Evolutionary conservation across 2,797 vertebrate genomes (phyloP).

Genomic region (Arrhamphus sclerolepis): DNA sequence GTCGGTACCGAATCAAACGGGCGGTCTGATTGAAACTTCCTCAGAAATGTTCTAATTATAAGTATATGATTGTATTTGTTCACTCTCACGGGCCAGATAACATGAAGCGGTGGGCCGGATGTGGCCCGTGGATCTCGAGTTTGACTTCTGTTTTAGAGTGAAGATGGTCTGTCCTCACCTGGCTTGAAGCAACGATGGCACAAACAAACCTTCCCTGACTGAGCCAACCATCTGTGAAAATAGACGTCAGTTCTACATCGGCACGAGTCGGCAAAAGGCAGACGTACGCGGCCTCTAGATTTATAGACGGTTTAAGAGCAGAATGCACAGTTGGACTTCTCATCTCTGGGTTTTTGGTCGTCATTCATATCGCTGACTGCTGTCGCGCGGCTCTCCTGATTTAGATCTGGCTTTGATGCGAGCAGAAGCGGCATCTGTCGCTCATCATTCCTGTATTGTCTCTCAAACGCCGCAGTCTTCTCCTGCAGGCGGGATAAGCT

Average conservation of each 20-base stretch:
- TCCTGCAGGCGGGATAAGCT: conserved; percentile 45
- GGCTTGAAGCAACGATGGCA: too few species aligned
- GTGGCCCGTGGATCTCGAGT: too few species aligned
- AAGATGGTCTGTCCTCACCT: too few species aligned
- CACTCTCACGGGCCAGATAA: too few species aligned
- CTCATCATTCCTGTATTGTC: conserved; percentile 56
- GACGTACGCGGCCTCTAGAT: neutral
- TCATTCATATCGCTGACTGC: conserved; percentile 7
- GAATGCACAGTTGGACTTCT: neutral
- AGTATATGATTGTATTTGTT: too few species aligned
- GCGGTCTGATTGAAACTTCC: too few species aligned
- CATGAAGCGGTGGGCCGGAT: too few species aligned
- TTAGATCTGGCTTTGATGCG: neutral
- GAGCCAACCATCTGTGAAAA: conserved; percentile 21
- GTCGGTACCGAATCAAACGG: too few species aligned
- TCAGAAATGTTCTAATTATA: too few species aligned
- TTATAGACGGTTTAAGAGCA: too few species aligned
- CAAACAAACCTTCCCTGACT: neutral
- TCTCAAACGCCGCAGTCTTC: conserved; percentile 33
- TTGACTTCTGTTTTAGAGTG: too few species aligned
- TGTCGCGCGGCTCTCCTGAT: conserved; percentile 5
- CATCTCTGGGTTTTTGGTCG: neutral
- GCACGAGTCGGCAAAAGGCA: neutral
- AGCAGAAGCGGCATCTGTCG: conserved; percentile 51
- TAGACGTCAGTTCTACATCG: neutral